Conservation (phyloP, 2,888 invertebrate genomes). For the Callyntrura sp. region DNA sequence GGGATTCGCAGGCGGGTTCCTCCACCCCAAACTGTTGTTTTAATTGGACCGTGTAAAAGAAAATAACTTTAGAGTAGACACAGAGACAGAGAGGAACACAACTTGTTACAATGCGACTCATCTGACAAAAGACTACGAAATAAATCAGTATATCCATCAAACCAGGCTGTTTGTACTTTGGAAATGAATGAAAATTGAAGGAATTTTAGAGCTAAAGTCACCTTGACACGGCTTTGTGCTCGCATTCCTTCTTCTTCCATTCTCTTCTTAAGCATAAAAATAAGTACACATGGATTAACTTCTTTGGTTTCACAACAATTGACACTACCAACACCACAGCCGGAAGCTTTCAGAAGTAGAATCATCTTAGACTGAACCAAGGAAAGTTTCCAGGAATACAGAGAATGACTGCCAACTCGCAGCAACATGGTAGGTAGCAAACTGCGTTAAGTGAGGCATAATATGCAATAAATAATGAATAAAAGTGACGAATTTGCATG, state of each 20-base stretch:
- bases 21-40: slow-evolving; percentile 76
- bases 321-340: slow-evolving; percentile 58
- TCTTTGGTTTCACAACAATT: slow-evolving; percentile 26
- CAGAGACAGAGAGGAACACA: slow-evolving; percentile 20
- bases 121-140: slow-evolving; percentile 61
- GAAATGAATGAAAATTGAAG: slow-evolving; percentile 68
- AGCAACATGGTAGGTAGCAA: not conserved
- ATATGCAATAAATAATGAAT: slow-evolving; percentile 10
- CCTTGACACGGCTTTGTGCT: slow-evolving; percentile 65
- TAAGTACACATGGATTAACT: slow-evolving; percentile 18
- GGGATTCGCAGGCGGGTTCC: slow-evolving; percentile 74
- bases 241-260: slow-evolving; percentile 57
- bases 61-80: not conserved
- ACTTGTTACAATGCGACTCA: slow-evolving; percentile 64
- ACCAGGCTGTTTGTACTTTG: slow-evolving; percentile 60
- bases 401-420: not conserved
- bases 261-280: slow-evolving; percentile 14
- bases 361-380: not conserved
- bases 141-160: slow-evolving; percentile 62
- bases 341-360: slow-evolving; percentile 68
- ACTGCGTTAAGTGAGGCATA: slow-evolving; percentile 10
- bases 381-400: slow-evolving; percentile 36
- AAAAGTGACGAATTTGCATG: slow-evolving; percentile 31
- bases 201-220: slow-evolving; percentile 66
- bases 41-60: slow-evolving; percentile 81